phyloP scores from a whole-genome alignment of 64 coral and sea anemone genomes.

The Orbicella faveolata region DNA sequence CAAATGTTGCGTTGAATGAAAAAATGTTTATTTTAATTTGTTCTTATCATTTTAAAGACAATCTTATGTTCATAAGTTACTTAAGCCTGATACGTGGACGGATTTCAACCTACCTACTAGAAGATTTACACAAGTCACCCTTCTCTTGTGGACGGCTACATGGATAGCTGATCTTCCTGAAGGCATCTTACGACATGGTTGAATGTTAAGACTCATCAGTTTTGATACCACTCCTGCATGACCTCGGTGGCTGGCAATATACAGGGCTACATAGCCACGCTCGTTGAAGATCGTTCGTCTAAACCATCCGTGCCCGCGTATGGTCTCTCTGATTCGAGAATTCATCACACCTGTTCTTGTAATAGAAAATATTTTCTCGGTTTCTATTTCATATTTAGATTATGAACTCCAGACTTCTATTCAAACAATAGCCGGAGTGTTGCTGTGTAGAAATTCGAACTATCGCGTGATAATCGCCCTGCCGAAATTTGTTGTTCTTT shows the following conservation, averaged over 20 bases:
- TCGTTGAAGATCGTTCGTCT: slow-evolving; percentile 54
- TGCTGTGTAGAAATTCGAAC: too few species aligned
- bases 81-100: not conserved
- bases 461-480: too few species aligned
- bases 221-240: slow-evolving; percentile 57
- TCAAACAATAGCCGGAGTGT: too few species aligned
- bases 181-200: slow-evolving; percentile 53
- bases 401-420: too few species aligned
- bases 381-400: too few species aligned
- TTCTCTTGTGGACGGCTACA: slow-evolving; percentile 55
- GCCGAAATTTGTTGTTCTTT: too few species aligned
- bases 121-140: slow-evolving; percentile 68
- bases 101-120: slow-evolving; percentile 58
- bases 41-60: too few species aligned
- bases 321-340: slow-evolving; percentile 36
- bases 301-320: not conserved
- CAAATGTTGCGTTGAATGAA: too few species aligned
- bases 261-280: slow-evolving; percentile 70
- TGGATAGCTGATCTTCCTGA: slow-evolving; percentile 86
- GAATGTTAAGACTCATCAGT: slow-evolving; percentile 61
- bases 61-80: not conserved
- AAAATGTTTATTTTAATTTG: too few species aligned
- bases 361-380: not conserved
- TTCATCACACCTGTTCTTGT: slow-evolving; percentile 28
- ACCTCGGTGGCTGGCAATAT: slow-evolving; percentile 66